These are phyloP conservation scores for Magallana gigas DNA, from an alignment of 1,140 invertebrate genomes.

Conservation along the genomic window DNA sequence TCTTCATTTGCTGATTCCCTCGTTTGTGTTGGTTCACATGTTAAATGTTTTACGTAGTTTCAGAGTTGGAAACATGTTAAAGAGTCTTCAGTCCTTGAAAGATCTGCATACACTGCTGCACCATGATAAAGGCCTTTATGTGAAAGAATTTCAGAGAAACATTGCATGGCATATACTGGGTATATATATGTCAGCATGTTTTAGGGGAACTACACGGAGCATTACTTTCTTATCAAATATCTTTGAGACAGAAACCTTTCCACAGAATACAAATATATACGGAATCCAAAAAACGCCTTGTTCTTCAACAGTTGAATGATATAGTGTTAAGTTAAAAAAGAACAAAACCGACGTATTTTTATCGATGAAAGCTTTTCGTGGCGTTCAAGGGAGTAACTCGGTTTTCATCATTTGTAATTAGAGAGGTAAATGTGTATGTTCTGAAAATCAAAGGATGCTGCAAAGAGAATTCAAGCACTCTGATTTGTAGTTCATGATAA, in stretches of 20 bases:
- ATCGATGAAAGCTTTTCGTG: too few relatives aligned
- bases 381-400: too few relatives aligned
- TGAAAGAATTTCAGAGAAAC: neutral
- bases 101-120: neutral
- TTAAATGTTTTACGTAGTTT: neutral
- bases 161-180: neutral
- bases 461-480: too few relatives aligned
- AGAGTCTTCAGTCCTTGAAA: neutral
- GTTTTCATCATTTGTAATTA: too few relatives aligned
- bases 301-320: too few relatives aligned
- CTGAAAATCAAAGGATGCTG: too few relatives aligned
- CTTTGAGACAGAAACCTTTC: neutral
- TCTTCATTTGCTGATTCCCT: neutral
- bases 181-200: neutral
- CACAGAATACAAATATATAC: neutral
- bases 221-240: neutral
- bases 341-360: too few relatives aligned
- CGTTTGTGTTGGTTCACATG: neutral
- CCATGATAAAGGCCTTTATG: neutral
- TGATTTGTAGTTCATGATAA: too few relatives aligned
- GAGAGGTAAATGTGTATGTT: too few relatives aligned
- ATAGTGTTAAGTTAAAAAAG: too few relatives aligned
- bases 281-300: neutral
- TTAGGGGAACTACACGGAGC: neutral
- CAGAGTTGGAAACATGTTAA: neutral